Base-by-base conservation (phyloP, 2,888 invertebrate genomes). In the Platypus cylindrus region DNA sequence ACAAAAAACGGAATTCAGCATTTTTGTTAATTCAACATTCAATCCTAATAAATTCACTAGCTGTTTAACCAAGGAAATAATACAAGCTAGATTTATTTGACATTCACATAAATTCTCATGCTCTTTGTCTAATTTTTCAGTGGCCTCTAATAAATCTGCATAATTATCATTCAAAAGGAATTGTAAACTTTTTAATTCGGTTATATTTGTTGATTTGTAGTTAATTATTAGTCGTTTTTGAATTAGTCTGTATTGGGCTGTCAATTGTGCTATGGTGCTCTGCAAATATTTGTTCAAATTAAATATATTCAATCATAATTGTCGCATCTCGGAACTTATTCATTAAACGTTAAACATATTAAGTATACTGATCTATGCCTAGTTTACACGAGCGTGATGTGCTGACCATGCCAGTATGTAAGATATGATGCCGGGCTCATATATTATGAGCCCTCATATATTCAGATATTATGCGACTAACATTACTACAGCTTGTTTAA, bases 151-250 rank as follows among this genome's bases (percentile, higher is more conserved):
- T n/a, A 75, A 63, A 52, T 78, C 73, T 40, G 66, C 56, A 51
- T 78, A 73, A 1, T 83, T 81, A 40, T 79, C 78, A 38, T 74
- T 72, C 51, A 84, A 66, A 4, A 86, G 62, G 30, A 73, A 71
- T 55, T 82, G 79, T 31, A 89, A 60, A 36, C 77, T 73, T 27
- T 73, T 71, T 40, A 87, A 66, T 25, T 83, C 75, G 2, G 75
- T 71, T 1, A 82, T 80, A 32, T 79, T 85, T 52, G 80, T 72
- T 37, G 86, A 82, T 45, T 83, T 81, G 52, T 81, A 79, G 53
- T 81, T 77, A 2, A 79, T 73, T 40, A 89, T 64, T 22, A 89
- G 63, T 41, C 77, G 66, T 53, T 79, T 76, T 59, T 89, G 83
- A 20, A 89, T 72, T 36, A 79, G 65, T 28, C 82, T 70, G 56